Base-by-base conservation (phyloP, 2,888 invertebrate genomes). In the Eristalis intricaria region DNA sequence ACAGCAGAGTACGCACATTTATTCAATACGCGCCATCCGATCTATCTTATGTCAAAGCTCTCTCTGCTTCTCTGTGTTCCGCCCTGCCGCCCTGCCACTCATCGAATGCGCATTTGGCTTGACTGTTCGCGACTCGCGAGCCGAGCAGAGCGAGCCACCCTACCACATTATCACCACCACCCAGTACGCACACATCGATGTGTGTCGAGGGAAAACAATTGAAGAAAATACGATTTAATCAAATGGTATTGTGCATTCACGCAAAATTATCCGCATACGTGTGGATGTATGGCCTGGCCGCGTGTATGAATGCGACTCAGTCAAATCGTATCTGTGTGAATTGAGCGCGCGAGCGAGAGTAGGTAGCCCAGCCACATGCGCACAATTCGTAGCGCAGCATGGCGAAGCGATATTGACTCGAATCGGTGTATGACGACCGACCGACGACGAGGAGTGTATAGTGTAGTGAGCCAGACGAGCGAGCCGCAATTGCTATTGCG, bases 201-300 rank as follows among this genome's bases (percentile, higher is more conserved):
- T 50, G 32, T 74, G 70, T 29, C 58, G 29, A 19, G 61, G 82
- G 60, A 87, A 87, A 87, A 87, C 87, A 87, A 84, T 87, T 80
- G 84, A 83, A 82, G 74, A 83, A 83, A 75, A 71, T 82, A 82
- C 80, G 74, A 38, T 75, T 60, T 76, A 79, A 79, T 79, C 87
- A 84, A 87, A 84, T 79, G 79, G 75, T 87, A 79, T 79, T 79
- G 86, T 87, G 86, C 86, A 87, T 87, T 83, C 75, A 87, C 87
- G 87, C 87, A 83, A 26, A 87, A 87, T 79, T 84, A 84, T 80
- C 84, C 84, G 84, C 87, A 80, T 80, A 61, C 23, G 69, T 60
- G 64, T 63, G 69, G 71, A 32, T 63, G 75, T 63, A n/a, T n/a
- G n/a, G n/a, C n/a, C n/a, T n/a, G n/a, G n/a, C 68, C 73, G 66